Base-by-base conservation (phyloP, 92 coral and sea anemone species). In the Blastomussa wellsi region DNA sequence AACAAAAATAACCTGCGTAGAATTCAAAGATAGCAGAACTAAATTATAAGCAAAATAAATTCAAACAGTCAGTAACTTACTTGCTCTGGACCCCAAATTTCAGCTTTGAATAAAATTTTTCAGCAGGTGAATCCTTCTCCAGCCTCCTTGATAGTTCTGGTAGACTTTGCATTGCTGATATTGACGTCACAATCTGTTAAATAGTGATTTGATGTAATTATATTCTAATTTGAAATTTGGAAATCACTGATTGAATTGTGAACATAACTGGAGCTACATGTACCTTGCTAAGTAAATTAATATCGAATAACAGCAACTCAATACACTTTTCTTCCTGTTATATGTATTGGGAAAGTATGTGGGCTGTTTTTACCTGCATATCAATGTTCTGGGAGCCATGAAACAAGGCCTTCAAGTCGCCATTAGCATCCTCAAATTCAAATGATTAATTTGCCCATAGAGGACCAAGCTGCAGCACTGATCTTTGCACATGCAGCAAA, bases 61-160 rank as follows among this genome's bases (percentile, higher is more conserved):
- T 11, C 49, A 44, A 44, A 44, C 49, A 44, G 6, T 44, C 49
- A 44, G 49, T 44, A 44, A 78, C 81, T 33, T 19, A 82, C 86
- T 82, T 82, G 77, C 79, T 44, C 70, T 82, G 86, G 14, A 15
- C 79, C 22, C 86, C 79, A 71, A 82, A 82, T 37, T 70, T 71
- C 66, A 81, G 32, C 86, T 82, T 71, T 72, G 79, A 82, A 72
- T 72, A 82, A 35, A 82, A 82, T 16, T 66, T 48, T 55, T 22
- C 86, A 70, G 86, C 86, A 49, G 86, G 79, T 16, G 86, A 82
- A 48, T 82, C 86, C 70, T 82, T 71, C 79, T 82, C 78, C 12
- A 82, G 79, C 22, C 69, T 39, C 16, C 52, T 74, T 71, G 81
- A 78, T 17, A 78, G 55, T 49, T 80, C 84, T 64, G 74, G 84